phyloP scores from a whole-genome alignment of 2,113 vertebrate genomes.

The Hemiscyllium ocellatum region DNA sequence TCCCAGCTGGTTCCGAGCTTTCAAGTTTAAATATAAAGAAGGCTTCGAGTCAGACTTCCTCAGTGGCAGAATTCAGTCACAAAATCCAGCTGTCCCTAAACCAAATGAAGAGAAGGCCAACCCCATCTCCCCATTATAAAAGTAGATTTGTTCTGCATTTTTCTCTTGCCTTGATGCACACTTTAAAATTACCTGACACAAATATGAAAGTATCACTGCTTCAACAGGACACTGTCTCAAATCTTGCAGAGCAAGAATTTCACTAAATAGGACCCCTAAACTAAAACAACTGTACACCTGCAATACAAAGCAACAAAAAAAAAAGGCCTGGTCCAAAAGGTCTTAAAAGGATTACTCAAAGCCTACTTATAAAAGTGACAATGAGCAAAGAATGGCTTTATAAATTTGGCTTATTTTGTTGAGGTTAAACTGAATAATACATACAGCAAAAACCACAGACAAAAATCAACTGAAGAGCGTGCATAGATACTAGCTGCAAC shows the following conservation, averaged over 20 bases:
- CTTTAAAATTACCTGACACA: background rate
- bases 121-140: background rate
- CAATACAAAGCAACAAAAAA: background rate
- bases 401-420: background rate
- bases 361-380: background rate
- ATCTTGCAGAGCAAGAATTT: background rate
- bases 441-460: background rate
- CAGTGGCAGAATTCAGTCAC: background rate
- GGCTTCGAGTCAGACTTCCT: background rate
- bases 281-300: background rate
- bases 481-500: background rate
- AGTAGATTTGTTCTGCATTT: background rate
- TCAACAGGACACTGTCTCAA: too few relatives aligned
- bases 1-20: too few relatives aligned
- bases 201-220: background rate
- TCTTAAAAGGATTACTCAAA: background rate
- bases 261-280: background rate
- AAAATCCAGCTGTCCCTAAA: background rate
- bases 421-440: background rate
- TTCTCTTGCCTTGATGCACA: background rate
- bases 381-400: background rate
- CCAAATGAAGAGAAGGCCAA: background rate
- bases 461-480: background rate
- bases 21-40: background rate
- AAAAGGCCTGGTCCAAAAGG: background rate